Base-by-base conservation (phyloP, 2,888 invertebrate genomes). In the Trimorus sp. region DNA sequence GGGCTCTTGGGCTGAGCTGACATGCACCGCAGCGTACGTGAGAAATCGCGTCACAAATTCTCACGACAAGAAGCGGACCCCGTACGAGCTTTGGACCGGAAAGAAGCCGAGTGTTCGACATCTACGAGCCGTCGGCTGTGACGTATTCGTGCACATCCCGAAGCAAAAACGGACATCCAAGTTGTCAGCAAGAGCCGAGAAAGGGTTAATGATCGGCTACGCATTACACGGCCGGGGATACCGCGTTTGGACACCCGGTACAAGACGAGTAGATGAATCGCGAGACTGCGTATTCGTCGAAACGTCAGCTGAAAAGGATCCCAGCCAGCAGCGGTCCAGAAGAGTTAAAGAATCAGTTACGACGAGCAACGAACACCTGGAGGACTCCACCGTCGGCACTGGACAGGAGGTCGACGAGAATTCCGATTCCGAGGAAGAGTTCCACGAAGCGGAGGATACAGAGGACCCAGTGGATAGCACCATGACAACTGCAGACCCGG, bases 1-100 rank as follows among this genome's bases (percentile, higher is more conserved):
- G 36, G 56, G 37, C 15, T 78, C 86, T 42, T 90, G 89, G 89
- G 87, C 85, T 7, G 89, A 90, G 70, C 68, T 62, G 66, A 76
- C 0, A 42, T 45, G n/a, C 56, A 63, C 83, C 11, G 70, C 78
- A 15, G 65, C 63, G 42, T 59, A 78, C 14, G 38, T 70, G 5
- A 12, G 69, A 7, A 78, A 78, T 36, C 48, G 70, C 12, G 42
- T 58, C 7, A 70, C 78, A 2, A 70, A 78, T 11, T 36, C 63
- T 6, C 69, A 70, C 15, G n/a, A 70, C 14, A 45, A 48, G 6
- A 40, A 45, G 16, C 62, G 62, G 37, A 70, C 70, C 4, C 78
- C 65, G 63, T 71, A 71, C 15, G 65, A 71, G 38, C 7, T 71
- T 7, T 78, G 78, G 78, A 60, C 42, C 2, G 58, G 70, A 9